Evolutionary conservation across 2,888 invertebrate species (phyloP).

Genomic region (Mellilla xanthometata): DNA sequence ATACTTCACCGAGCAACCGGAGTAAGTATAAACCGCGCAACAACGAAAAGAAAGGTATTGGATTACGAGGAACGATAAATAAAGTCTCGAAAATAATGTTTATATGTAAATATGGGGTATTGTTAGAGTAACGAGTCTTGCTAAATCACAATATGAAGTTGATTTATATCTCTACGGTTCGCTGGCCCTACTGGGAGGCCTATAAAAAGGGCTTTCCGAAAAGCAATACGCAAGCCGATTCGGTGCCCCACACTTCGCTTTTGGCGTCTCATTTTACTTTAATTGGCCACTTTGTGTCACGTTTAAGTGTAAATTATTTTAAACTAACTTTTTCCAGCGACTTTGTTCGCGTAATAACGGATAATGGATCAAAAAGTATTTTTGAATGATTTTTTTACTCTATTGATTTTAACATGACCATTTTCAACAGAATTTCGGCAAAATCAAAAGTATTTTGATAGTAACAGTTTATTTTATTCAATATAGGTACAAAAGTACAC

Average conservation of each 20-base stretch:
- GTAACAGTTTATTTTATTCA: too few relatives aligned
- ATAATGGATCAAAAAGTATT: too few relatives aligned
- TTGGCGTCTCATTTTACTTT: conserved; percentile 22
- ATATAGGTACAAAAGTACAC: too few relatives aligned
- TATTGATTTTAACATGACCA: too few relatives aligned
- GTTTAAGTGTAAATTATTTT: not conserved
- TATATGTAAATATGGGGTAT: conserved; percentile 83
- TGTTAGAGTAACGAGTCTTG: conserved; percentile 85
- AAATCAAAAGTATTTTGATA: too few relatives aligned
- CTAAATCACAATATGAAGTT: conserved; percentile 83
- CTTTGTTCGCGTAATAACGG: too few relatives aligned
- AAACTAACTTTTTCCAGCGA: not conserved
- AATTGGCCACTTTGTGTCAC: conserved; percentile 39
- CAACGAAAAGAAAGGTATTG: conserved; percentile 53
- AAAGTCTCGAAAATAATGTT: conserved; percentile 70
- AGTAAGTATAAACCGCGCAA: conserved; percentile 46
- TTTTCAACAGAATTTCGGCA: too few relatives aligned
- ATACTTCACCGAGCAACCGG: conserved; percentile 53
- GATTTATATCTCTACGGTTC: conserved; percentile 81
- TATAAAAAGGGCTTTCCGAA: conserved; percentile 60
- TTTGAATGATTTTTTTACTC: too few relatives aligned
- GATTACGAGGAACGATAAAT: conserved; percentile 57
- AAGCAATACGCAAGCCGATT: conserved; percentile 26
- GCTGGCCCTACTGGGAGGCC: conserved; percentile 77
- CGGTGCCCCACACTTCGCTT: not conserved